Conservation (phyloP, 2,797 vertebrate species). For the Myiotriccus ornatus region DNA sequence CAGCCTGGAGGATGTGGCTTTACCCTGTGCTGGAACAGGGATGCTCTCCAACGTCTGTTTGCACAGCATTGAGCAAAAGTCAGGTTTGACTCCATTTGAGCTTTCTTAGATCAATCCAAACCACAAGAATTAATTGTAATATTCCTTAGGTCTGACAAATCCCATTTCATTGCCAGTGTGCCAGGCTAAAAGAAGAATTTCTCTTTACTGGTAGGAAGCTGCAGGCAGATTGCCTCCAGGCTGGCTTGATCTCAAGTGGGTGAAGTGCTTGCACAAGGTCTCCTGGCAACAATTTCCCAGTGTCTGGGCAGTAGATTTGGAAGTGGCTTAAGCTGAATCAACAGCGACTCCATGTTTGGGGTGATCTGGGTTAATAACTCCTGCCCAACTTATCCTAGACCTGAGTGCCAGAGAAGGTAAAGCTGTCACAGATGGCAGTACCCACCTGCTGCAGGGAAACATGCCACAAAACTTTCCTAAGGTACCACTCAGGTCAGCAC, state of each 20-base stretch:
- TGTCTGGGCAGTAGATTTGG: background rate
- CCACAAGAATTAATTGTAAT: background rate
- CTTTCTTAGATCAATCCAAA: background rate
- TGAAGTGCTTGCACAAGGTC: background rate
- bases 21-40: background rate
- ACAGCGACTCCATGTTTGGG: background rate
- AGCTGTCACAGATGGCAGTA: background rate
- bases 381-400: background rate
- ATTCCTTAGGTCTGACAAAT: background rate
- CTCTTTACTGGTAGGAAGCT: background rate
- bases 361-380: background rate
- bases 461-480: fast-evolving
- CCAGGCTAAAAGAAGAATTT: background rate
- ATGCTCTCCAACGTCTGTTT: background rate
- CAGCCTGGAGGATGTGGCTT: background rate
- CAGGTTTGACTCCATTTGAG: background rate
- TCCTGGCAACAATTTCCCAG: background rate
- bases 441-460: background rate
- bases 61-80: background rate
- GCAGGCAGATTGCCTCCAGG: background rate
- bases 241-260: background rate
- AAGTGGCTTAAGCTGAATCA: background rate
- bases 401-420: background rate
- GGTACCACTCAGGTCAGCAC: background rate
- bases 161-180: background rate